Evolutionary conservation across 2,888 invertebrate genomes (phyloP).

Genomic region (Lydus trimaculatus): DNA sequence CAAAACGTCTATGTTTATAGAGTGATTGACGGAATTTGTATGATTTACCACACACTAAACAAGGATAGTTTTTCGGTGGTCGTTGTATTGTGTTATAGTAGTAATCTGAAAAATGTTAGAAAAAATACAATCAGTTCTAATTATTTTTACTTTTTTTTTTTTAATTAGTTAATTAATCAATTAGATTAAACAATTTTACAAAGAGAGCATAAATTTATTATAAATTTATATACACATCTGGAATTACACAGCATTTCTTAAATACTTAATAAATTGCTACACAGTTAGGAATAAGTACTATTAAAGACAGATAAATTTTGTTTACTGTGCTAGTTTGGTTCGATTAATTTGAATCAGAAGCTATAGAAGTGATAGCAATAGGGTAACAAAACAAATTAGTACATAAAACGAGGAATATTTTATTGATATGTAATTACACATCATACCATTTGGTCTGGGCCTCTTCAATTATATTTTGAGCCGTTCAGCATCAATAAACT

Average conservation of each 20-base stretch:
- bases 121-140: background rate
- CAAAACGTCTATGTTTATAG: constrained; percentile 37
- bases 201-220: background rate
- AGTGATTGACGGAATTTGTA: constrained; percentile 40
- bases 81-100: constrained; percentile 16
- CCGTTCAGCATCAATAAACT: no score
- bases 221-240: background rate
- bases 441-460: no score
- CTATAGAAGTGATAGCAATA: no score
- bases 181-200: background rate
- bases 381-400: no score
- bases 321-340: no score
- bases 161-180: constrained; percentile 1
- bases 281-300: no score
- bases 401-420: no score
- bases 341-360: no score
- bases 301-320: no score
- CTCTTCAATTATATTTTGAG: no score
- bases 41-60: constrained; percentile 36
- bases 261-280: background rate
- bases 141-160: background rate
- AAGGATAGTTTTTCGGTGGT: constrained; percentile 51
- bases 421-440: no score
- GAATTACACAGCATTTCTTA: background rate
- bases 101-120: constrained; percentile 25